Base-by-base conservation (phyloP, 2,797 vertebrate genomes). In the Danio choprae region DNA sequence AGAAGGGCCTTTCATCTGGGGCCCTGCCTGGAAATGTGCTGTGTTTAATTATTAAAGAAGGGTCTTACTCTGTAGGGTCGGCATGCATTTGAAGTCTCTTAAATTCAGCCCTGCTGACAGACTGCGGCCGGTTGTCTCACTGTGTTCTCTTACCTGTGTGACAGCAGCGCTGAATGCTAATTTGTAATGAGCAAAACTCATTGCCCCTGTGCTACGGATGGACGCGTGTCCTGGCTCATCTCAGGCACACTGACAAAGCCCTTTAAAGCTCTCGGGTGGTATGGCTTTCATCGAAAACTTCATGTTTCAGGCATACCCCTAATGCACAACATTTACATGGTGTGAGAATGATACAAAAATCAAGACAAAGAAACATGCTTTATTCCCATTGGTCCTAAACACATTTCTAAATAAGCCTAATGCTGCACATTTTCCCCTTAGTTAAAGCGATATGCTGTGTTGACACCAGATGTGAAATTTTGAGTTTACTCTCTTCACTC, bases 31-130 rank as follows among this genome's bases (percentile, higher is more conserved):
- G 90, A 93, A 93, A 90, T 90, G 89, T 89, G 90, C 91, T 91
- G 92, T 92, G 91, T 93, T 96, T 96, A 96, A 96, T 96, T 95
- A 96, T 96, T 95, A 94, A 94, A 94, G 91, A 93, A 89, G 89
- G 91, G 91, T 90, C 90, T 88, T 84, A 89, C 86, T 87, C 90
- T 74, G 85, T 87, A 92, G 92, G 90, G 89, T 88, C 89, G 84
- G 86, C 89, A 91, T 90, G 81, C 87, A 92, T 93, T 92, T 95
- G 94, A 96, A 93, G 93, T 90, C 90, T 95, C 89, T 93, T 93
- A 95, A 95, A 96, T 95, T 91, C 91, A 89, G 86, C 88, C 89
- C 88, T 92, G 94, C 93, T 95, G 96, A 96, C 95, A 96, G 95
- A 94, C 90, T 89, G 90, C 90, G 90, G 92, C 93, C 93, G 90